Evolutionary conservation across 1,140 invertebrate species (phyloP).

Genomic region (Drosophila sechellia): DNA sequence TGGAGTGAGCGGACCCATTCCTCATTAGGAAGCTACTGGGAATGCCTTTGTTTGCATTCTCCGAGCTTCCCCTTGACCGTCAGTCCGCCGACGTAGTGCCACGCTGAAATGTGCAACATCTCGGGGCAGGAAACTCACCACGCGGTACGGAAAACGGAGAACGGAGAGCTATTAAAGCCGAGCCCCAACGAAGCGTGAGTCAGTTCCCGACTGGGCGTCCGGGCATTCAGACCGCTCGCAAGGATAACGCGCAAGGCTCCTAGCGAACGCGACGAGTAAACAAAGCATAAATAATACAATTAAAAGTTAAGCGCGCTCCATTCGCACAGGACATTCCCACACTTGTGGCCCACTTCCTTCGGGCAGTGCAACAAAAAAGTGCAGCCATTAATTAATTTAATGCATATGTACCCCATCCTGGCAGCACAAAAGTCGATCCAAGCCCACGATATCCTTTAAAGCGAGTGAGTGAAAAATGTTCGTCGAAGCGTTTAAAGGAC

Average conservation of each 20-base stretch:
- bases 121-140: slow-evolving; percentile 63
- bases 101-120: slow-evolving; percentile 6
- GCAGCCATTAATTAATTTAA: slow-evolving; percentile 28
- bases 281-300: slow-evolving; percentile 9
- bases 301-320: slow-evolving; percentile 19
- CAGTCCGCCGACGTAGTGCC: background rate
- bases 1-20: background rate
- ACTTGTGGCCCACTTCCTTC: slow-evolving; percentile 19
- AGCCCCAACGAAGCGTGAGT: slow-evolving; percentile 31
- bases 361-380: slow-evolving; percentile 30
- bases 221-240: slow-evolving; percentile 34
- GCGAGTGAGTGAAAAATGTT: slow-evolving; percentile 28
- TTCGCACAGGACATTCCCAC: slow-evolving; percentile 13
- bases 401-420: slow-evolving; percentile 12
- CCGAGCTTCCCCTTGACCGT: slow-evolving; percentile 30
- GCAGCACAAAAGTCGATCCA: slow-evolving; percentile 14
- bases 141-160: background rate
- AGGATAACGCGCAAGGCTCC: slow-evolving; percentile 29
- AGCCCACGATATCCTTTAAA: background rate
- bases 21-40: slow-evolving; percentile 62
- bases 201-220: slow-evolving; percentile 63
- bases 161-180: slow-evolving; percentile 62
- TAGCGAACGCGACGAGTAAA: background rate
- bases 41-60: slow-evolving; percentile 42
- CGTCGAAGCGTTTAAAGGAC: slow-evolving; percentile 33